Evolutionary conservation across 2,797 vertebrate species (phyloP), one percentile per base, ranked within the genome.

Genomic region (Lepilemur ruficaudatus): DNA sequence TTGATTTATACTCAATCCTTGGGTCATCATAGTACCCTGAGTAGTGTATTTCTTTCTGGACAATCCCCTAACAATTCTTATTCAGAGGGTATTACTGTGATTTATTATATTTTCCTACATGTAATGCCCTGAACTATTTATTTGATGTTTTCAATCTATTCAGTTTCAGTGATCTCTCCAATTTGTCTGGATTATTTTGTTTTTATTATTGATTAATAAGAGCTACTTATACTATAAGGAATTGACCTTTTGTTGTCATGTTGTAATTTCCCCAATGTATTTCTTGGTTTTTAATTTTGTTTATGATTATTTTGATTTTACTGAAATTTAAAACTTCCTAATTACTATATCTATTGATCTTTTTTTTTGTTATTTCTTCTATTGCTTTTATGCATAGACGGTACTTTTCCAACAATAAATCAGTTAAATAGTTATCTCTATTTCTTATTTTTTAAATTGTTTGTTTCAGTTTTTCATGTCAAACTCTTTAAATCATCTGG

Each of bases 151-250:
- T 92, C 46, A 96, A 48, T 10, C 28, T 95, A 93, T 72, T 96
- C 30, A 25, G 35, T 93, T 95, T 97, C 79, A 86, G 82, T 25
- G 18, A 95, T 82, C 46, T 78, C 61, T 85, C n/a, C 63, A 86
- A 87, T 96, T 98, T 95, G 12, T 96, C 89, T 92, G 38, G 41
- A 70, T 93, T 93, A 91, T 87, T 95, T 87, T 94, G n/a, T 89
- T 93, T 86, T 83, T 83, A 46, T 94, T 95, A 72, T 15, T 32
- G 22, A 72, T 65, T 94, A 96, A 89, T 87, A 57, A 79, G 28
- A 86, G 15, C 22, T 85, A 75, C 25, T 92, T 86, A 89, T 14
- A 10, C 2, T 4, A 6, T 72, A 81, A 79, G 41, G 28, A 91
- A 85, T 17, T 96, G 72, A 94, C 48, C 87, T 96, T 91, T 95